Evolutionary conservation across 2,888 invertebrate genomes (phyloP), one percentile per base, ranked within the genome.

Genomic region (Adelphocoris suturalis): DNA sequence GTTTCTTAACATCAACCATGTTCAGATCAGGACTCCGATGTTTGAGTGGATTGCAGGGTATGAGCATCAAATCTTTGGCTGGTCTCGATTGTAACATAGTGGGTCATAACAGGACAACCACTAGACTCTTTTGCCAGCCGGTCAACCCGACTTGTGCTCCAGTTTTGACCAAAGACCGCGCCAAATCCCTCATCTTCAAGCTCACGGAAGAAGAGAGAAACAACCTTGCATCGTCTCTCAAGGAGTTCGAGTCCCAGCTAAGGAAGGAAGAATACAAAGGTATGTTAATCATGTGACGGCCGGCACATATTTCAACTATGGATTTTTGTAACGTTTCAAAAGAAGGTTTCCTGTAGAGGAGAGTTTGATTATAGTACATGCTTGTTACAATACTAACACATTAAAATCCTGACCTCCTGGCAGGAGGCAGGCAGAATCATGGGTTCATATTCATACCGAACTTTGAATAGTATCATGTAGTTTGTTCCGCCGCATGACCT

Each of bases 211-310:
- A 96, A 86, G 97, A 97, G 93, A 94, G 97, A 86, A 95, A 94
- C 92, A 94, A 96, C 91, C 94, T 97, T 81, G 94, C 96, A 90
- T 93, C 94, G 80, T 97, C 97, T 0, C 93, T 97, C 76, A 95
- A 96, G 92, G 96, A 96, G 93, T 96, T 95, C 92, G 96, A 97
- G 92, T 96, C 97, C 0, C 95, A 96, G 92, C 94, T 95, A 92
- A 94, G 96, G 89, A 97, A 96, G 93, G 96, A 96, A 90, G 96
- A 96, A 92, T 97, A 96, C 93, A 96, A 97, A 95, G 97, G 97
- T 97, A 94, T 93, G 12, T 37, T 7, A 37, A 2, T 4, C 37
- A 37, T 4, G 7, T 37, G 37, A 4, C 7, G 37, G 37, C 37
- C 7, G n/a, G n/a, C n/a, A n/a, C n/a, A n/a, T n/a, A n/a, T n/a